A percentile compares a stretch with the other conserved stretches of the same genome.
These are phyloP conservation scores for Stenopsyche tienmushanensis DNA, from an alignment of 1,140 invertebrate species.

Conservation along the genomic window DNA sequence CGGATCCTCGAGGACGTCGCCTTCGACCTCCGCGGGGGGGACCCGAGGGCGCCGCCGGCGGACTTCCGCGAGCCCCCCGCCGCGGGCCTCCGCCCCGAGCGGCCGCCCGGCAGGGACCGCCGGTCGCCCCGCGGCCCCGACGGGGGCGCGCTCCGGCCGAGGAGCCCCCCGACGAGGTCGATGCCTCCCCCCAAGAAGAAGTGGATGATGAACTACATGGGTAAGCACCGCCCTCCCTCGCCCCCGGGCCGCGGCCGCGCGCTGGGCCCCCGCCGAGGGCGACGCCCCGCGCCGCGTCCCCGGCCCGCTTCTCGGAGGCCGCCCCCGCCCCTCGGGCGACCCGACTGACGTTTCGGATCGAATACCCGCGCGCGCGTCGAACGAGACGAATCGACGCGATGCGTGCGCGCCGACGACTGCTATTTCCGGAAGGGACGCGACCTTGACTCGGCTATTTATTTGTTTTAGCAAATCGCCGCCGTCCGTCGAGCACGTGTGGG, in stretches of 20 bases:
- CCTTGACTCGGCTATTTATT: constrained; percentile 17
- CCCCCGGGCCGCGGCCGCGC: background rate
- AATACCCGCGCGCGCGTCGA: background rate
- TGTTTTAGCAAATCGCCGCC: constrained; percentile 2
- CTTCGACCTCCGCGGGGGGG: background rate
- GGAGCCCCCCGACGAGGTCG: constrained; percentile 26
- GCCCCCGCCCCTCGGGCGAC: no score
- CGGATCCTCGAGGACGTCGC: background rate
- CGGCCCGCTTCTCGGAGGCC: background rate
- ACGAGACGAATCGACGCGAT: background rate
- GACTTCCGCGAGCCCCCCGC: background rate
- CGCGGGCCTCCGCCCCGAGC: background rate
- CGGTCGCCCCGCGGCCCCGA: constrained; percentile 5
- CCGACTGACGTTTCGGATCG: background rate
- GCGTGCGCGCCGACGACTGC: no score
- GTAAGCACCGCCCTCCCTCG: constrained; percentile 45
- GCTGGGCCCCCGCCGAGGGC: background rate
- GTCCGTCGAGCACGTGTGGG: background rate
- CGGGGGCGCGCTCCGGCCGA: constrained; percentile 14
- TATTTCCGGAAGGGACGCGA: no score
- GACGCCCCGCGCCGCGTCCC: background rate
- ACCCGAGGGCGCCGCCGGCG: constrained; percentile 12
- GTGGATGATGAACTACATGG: constrained; percentile 70
- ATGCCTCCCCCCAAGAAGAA: constrained; percentile 69
- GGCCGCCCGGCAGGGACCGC: background rate